These are phyloP conservation scores for Eidolon dupreanum DNA, from an alignment of 2,797 vertebrate species.

Conservation along the genomic window DNA sequence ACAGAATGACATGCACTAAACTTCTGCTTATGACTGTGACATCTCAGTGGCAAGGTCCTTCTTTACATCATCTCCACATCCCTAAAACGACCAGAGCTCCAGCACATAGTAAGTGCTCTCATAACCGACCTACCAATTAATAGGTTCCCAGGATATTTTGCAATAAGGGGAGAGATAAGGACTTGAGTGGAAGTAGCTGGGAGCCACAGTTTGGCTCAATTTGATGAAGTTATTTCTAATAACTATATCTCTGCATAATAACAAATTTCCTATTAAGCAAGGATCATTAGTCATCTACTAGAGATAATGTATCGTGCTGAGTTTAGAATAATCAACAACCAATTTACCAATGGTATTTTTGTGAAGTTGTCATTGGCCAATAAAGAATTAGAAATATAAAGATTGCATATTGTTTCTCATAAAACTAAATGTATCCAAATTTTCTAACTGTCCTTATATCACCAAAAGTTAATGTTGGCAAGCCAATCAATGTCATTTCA, in stretches of 20 bases:
- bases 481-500: neutral
- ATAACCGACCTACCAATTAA: neutral
- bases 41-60: neutral
- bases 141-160: neutral
- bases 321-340: neutral
- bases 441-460: neutral
- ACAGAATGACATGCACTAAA: neutral
- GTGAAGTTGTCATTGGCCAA: neutral
- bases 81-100: neutral
- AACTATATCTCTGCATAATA: neutral
- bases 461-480: accelerated
- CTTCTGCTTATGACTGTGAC: neutral
- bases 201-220: neutral
- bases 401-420: neutral
- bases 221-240: neutral
- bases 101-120: neutral
- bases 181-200: neutral
- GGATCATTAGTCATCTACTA: neutral
- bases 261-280: neutral
- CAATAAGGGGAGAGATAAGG: neutral
- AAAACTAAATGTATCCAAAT: neutral
- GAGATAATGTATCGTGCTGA: neutral
- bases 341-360: neutral
- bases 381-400: neutral
- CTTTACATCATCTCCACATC: neutral